Evolutionary conservation across 2,888 invertebrate species (phyloP), one percentile per base, ranked within the genome.

Genomic region (Drosophila cognata): DNA sequence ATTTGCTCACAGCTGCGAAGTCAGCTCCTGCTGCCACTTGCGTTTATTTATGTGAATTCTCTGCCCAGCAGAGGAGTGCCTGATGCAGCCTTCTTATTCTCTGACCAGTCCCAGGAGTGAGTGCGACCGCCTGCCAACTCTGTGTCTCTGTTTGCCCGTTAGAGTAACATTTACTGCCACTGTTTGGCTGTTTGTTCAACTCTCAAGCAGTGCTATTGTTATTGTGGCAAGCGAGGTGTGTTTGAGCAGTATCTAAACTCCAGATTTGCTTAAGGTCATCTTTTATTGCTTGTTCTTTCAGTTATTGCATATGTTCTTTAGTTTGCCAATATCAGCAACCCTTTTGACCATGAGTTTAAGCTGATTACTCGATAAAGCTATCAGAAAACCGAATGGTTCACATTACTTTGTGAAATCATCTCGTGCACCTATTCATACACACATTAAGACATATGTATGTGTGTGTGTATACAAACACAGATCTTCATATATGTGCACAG

Each of bases 41-140:
- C 57, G 57, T 55, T 89, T 90, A 90, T 84, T 90, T 84, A 84
- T 90, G 83, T 64, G 71, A 59, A 60, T 65, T 64, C 71, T 46
- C 67, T 59, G 67, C 31, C 73, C 82, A 72, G 78, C 18, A 31
- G 38, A 52, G 53, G 18, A 59, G 29, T 31, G 41, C 35, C 25
- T n/a, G 41, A 21, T 38, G 35, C 56, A 50, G 28, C 41, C 62
- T 25, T 21, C 52, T 41, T 6, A 55, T 4, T 55, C 35, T 0
- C 56, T 38, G 28, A 29, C 38, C 36, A 38, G 8, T 11, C 4
- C n/a, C 52, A n/a, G 31, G 21, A 52, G n/a, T 33, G 29, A 0
- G 29, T 51, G 31, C 31, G 18, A 18, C 18, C 6, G 6, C 50
- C 35, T 29, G 13, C 48, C 11, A 41, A 10, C 29, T 10, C 46